These are phyloP conservation scores for Hirtodrosophila histrioides DNA, from an alignment of 2,888 invertebrate species.

Conservation along the genomic window DNA sequence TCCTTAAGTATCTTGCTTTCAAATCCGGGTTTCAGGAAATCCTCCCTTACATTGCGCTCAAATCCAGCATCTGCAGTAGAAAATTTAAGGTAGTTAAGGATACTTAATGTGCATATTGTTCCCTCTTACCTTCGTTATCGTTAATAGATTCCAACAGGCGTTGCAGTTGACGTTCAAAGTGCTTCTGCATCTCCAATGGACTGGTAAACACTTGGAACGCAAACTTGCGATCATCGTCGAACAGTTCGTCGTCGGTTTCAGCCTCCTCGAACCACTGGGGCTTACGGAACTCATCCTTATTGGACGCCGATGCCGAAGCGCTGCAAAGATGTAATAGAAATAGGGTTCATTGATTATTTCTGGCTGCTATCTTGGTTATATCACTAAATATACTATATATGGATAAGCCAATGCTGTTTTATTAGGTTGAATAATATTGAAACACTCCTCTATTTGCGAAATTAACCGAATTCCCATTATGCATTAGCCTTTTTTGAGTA, in stretches of 20 bases:
- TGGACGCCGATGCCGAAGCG: constrained; percentile 60
- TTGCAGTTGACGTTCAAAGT: constrained; percentile 87
- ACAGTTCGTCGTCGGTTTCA: constrained; percentile 84
- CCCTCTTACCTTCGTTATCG: constrained; percentile 76
- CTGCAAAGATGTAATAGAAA: constrained; percentile 20
- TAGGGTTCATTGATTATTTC: too few species aligned
- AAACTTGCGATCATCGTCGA: constrained; percentile 83
- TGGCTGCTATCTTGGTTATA: too few species aligned
- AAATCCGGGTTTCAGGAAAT: constrained; percentile 86
- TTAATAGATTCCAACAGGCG: constrained; percentile 86
- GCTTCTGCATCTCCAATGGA: constrained; percentile 87
- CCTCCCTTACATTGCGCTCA: constrained; percentile 84
- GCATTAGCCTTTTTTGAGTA: too few species aligned
- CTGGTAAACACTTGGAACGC: constrained; percentile 86
- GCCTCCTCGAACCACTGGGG: constrained; percentile 84
- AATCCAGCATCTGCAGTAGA: constrained; percentile 60
- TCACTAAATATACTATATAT: too few species aligned
- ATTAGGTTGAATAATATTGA: too few species aligned
- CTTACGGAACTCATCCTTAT: constrained; percentile 84
- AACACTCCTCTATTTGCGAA: too few species aligned
- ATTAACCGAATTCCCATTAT: too few species aligned
- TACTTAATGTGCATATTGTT: background rate
- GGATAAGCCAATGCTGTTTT: too few species aligned
- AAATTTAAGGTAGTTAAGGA: background rate
- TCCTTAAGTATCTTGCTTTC: constrained; percentile 81